These are phyloP conservation scores for Orthonevra nobilis DNA, from an alignment of 2,888 invertebrate genomes.

Conservation along the genomic window DNA sequence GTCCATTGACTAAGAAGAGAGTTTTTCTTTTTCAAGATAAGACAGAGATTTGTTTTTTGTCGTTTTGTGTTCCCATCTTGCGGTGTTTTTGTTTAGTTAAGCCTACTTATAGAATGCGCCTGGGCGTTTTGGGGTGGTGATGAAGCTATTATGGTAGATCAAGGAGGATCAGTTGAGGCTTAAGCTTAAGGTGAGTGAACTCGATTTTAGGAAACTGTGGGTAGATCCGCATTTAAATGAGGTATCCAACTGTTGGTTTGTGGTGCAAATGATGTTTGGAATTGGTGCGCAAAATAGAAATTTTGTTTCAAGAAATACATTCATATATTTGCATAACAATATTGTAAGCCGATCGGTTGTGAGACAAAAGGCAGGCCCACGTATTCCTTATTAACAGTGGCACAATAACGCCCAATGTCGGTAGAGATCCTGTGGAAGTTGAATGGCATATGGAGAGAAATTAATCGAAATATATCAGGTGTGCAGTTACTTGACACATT, in stretches of 20 bases:
- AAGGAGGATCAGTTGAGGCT: background rate
- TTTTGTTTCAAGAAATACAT: background rate
- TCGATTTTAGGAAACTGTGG: background rate
- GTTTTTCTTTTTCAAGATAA: background rate
- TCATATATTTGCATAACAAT: constrained; percentile 2
- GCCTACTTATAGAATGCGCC: constrained; percentile 4
- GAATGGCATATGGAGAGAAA: no score
- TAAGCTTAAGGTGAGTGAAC: constrained; percentile 3
- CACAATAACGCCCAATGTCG: no score
- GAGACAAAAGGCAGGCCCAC: no score
- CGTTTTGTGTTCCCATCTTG: no score
- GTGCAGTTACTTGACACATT: no score
- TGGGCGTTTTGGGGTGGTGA: constrained; percentile 18
- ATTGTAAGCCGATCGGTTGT: background rate
- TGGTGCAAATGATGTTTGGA: background rate
- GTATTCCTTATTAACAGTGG: no score
- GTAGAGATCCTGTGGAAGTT: no score
- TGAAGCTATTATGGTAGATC: constrained; percentile 8
- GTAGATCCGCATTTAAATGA: background rate
- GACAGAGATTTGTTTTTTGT: no score
- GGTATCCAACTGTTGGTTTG: constrained; percentile 6
- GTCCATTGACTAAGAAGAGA: constrained; percentile 5
- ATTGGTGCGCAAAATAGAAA: constrained; percentile 2
- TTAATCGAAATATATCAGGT: no score
- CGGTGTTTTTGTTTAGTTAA: no score